Base-by-base conservation (phyloP, 2,888 invertebrate species). In the Drosophila nigricruria region DNA sequence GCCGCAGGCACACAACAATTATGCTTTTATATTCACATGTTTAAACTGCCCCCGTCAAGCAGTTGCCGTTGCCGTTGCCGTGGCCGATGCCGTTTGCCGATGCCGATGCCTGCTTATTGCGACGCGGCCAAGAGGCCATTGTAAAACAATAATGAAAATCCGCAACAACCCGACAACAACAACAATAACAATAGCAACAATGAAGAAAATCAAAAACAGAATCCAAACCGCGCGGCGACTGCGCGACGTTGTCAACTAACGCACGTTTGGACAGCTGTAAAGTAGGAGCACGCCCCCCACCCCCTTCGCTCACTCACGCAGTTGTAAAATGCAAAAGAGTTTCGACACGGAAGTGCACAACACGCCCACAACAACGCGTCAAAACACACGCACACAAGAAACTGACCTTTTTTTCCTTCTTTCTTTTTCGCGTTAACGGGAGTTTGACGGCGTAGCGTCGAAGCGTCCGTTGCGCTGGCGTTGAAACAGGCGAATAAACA, bases 251-350 rank as follows among this genome's bases (percentile, higher is more conserved):
- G 40, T 79, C 69, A 67, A 49, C 65, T 25, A 50, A 30, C 62
- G 38, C 45, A 54, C 23, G 32, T 42, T 16, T 40, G 14, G 40
- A 57, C 60, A 60, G 52, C 30, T 60, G n/a, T 30, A 53, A 45
- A 16, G 47, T 16, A 20, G n/a, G 53, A 23, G 54, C 53, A n/a
- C 36, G 30, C 30, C 16, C 20, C 27, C 20, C 27, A 25, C 16
- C 20, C 27, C 20, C 27, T 27, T 10, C n/a, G 5, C 16, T 36
- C 25, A 43, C 53, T 42, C 14, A 8, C 61, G 52, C 72, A 64
- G 73, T 76, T 88, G 73, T 81, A 70, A 88, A 81, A 88, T 85
- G 84, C 79, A 81, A 82, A 84, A 81, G 82, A 84, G 82, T 81
- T 85, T 70, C 50, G 62, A 79, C 67, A 42, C 79, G 73, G 77